These are phyloP conservation scores for Sebastes alutus DNA, from an alignment of 2,797 vertebrate species.

Conservation along the genomic window DNA sequence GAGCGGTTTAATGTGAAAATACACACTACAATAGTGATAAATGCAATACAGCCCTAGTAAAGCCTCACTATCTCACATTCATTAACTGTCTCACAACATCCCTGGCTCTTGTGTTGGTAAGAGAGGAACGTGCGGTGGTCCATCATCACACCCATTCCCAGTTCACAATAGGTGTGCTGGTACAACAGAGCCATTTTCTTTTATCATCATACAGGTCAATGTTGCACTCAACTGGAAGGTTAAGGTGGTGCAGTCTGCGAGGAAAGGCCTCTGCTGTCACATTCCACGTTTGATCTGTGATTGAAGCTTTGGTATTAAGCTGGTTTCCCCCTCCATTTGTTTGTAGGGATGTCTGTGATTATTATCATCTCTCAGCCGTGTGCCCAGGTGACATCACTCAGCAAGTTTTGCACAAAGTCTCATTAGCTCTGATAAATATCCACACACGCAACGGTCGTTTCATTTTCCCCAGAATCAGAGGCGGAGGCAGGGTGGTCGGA, in stretches of 20 bases:
- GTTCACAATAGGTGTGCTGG: background rate
- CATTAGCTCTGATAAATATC: conserved; percentile 48
- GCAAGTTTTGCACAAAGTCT: conserved; percentile 43
- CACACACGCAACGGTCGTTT: conserved; percentile 15
- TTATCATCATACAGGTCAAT: conserved; percentile 1
- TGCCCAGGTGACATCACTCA: conserved; percentile 35
- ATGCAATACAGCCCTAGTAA: background rate
- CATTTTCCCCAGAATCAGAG: conserved; percentile 8
- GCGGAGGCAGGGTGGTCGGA: conserved; percentile 18
- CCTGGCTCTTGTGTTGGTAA: background rate
- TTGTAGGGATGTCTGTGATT: conserved; percentile 40
- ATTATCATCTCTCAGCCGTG: conserved; percentile 12
- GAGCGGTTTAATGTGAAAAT: background rate
- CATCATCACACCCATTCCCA: background rate
- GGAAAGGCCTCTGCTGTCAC: background rate
- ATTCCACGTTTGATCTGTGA: conserved; percentile 20
- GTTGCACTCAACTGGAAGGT: background rate
- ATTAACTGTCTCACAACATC: background rate
- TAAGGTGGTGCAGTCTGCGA: background rate
- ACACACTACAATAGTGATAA: background rate
- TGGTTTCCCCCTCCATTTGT: background rate
- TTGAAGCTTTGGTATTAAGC: background rate
- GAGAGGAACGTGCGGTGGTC: background rate
- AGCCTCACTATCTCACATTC: background rate
- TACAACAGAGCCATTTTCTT: background rate